Evolutionary conservation across 2,888 invertebrate species (phyloP).

Genomic region (Sylvicola cinctus): DNA sequence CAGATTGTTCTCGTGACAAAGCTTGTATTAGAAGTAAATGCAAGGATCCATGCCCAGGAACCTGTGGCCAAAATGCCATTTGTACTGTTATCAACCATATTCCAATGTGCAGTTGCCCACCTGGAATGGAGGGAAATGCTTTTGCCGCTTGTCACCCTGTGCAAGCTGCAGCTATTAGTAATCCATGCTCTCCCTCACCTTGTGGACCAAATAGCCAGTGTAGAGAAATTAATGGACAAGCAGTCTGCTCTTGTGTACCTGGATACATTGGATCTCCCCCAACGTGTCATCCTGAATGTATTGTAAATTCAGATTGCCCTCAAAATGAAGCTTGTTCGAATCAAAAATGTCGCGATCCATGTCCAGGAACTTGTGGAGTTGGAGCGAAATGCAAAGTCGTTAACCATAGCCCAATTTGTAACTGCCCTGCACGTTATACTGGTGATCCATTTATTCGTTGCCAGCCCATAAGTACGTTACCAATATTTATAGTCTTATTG

Average conservation of each 20-base stretch:
- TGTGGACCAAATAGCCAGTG: constrained; percentile 59
- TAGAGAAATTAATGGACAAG: constrained; percentile 20
- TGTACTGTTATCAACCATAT: constrained; percentile 54
- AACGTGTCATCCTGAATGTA: constrained; percentile 42
- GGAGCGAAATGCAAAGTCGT: constrained; percentile 35
- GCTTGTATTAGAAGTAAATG: constrained; percentile 59
- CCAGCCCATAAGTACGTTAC: constrained; percentile 12
- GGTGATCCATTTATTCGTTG: constrained; percentile 33
- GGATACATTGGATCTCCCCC: constrained; percentile 40
- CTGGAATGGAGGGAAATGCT: constrained; percentile 46
- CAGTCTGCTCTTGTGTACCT: constrained; percentile 33
- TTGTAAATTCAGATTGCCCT: constrained; percentile 38
- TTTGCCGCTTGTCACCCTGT: constrained; percentile 38
- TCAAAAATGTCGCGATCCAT: constrained; percentile 36
- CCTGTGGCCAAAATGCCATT: constrained; percentile 44
- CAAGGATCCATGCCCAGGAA: constrained; percentile 48
- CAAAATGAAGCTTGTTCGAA: constrained; percentile 34
- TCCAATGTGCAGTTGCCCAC: constrained; percentile 48
- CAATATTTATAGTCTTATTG: no score
- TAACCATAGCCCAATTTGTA: constrained; percentile 35
- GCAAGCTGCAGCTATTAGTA: constrained; percentile 11
- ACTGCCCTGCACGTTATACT: constrained; percentile 32
- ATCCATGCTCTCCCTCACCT: constrained; percentile 40
- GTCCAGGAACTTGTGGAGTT: constrained; percentile 35
- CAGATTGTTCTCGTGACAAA: constrained; percentile 43